Percentiles rank a stretch among this genome's conserved stretches.
Evolutionary conservation across 2,113 vertebrate genomes (phyloP).

Genomic region (Phasianus colchicus): DNA sequence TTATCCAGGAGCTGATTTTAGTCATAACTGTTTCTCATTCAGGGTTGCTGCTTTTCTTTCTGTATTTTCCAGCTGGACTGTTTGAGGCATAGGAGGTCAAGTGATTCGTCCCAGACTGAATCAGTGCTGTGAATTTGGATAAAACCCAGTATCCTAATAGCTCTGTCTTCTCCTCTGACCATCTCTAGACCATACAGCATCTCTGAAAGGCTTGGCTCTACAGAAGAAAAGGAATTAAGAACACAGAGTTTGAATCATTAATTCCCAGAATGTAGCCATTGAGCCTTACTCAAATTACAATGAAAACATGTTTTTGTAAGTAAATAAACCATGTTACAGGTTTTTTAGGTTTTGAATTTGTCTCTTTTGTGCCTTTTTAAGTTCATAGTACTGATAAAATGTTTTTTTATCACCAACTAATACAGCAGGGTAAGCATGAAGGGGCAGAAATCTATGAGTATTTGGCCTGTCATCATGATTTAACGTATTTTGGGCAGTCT

Average conservation of each 20-base stretch:
- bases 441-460: not conserved
- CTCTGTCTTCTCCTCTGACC: constrained; percentile 30
- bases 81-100: constrained; percentile 57
- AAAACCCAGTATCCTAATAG: not conserved
- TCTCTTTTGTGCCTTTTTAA: constrained; percentile 25
- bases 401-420: not conserved
- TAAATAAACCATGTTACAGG: constrained; percentile 41
- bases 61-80: constrained; percentile 54
- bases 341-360: constrained; percentile 3
- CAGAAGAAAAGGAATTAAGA: constrained; percentile 41
- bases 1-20: constrained; percentile 56
- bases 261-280: constrained; percentile 58
- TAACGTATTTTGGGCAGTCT: not conserved
- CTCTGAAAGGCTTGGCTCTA: constrained; percentile 45
- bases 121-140: constrained; percentile 58
- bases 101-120: constrained; percentile 58
- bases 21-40: constrained; percentile 44
- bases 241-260: constrained; percentile 26
- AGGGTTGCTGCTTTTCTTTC: constrained; percentile 48
- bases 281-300: constrained; percentile 54
- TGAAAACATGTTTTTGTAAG: constrained; percentile 50
- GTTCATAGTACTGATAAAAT: not conserved
- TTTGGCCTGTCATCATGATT: not conserved
- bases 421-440: not conserved
- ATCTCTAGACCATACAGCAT: constrained; percentile 38